A percentile compares a stretch with the other conserved stretches of the same genome.
Evolutionary conservation across 2,113 vertebrate species (phyloP).

Genomic region (Eptesicus fuscus): DNA sequence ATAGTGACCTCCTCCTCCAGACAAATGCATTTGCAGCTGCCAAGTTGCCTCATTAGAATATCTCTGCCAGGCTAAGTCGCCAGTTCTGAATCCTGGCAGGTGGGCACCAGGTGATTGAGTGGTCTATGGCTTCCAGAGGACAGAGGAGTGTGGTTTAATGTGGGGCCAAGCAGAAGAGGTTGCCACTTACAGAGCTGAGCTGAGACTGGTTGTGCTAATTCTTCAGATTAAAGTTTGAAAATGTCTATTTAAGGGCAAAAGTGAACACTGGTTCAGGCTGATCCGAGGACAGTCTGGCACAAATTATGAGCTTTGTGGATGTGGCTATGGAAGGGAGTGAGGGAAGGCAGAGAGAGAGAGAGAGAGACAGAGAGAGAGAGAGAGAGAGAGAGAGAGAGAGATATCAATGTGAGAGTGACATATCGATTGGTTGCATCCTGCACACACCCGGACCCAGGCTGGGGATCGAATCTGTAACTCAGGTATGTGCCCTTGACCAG

Average conservation of each 20-base stretch:
- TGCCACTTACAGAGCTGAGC: neutral
- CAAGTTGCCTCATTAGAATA: neutral
- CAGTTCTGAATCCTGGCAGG: neutral
- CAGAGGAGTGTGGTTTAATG: neutral
- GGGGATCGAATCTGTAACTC: no score
- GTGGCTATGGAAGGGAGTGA: neutral
- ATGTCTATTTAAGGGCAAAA: conserved; percentile 41
- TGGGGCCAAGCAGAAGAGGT: neutral
- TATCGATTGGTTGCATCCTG: no score
- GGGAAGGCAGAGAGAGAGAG: no score
- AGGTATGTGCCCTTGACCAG: no score
- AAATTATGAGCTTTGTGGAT: conserved; percentile 21
- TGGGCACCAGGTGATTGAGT: neutral
- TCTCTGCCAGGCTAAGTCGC: neutral
- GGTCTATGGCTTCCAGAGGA: neutral
- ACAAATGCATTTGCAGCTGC: neutral
- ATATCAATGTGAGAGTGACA: no score
- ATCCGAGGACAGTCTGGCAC: neutral
- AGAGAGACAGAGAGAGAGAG: no score
- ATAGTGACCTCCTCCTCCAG: conserved; percentile 28
- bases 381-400: no score
- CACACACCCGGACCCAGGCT: no score
- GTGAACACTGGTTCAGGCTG: neutral
- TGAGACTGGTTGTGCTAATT: neutral
- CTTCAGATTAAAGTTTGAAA: conserved; percentile 32